Base-by-base conservation (phyloP, 2,797 vertebrate species). In the Eupleurogrammus muticus region DNA sequence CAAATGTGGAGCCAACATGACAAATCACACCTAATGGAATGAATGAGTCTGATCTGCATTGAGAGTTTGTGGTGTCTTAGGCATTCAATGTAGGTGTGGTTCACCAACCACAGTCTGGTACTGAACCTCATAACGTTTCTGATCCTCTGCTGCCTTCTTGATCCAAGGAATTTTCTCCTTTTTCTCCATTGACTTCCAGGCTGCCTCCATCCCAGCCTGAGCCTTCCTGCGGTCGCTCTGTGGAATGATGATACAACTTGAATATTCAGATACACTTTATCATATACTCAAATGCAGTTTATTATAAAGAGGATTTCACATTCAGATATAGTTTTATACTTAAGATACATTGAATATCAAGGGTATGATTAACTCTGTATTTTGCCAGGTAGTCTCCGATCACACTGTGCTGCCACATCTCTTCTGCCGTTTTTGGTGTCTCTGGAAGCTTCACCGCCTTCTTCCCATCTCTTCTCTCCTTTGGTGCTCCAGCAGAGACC, bases 121-220 rank as follows among this genome's bases (percentile, higher is more conserved):
- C 87, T 90, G 79, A 89, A 95, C 94, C 93, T 95, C 94, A 65
- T 95, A 95, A 88, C 95, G 83, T 75, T 95, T 95, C 93, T 95
- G 95, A 83, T 95, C 94, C 83, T 95, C 94, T 0, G 95, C 94
- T 0, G 95, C 95, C 66, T 94, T 95, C 80, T 95, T 95, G 79
- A 95, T 95, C 95, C 95, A 95, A 0, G 91, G 90, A 36, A 95
- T 95, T 80, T 95, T 95, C 87, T 95, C 94, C 68, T 95, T 95
- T 85, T 95, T 95, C 76, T 95, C 95, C 94, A 95, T 94, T 0
- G 91, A 87, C 78, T 93, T 94, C 95, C 95, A 95, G 1, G 93
- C 86, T 0, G 91, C 83, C 58, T 94, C 93, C 91, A 95, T 94
- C 0, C 91, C 93, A 0, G 57, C 83, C 70, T 94, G 94, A 0